Conservation (phyloP, 2,113 vertebrate genomes). For the Clarias batrachus region DNA sequence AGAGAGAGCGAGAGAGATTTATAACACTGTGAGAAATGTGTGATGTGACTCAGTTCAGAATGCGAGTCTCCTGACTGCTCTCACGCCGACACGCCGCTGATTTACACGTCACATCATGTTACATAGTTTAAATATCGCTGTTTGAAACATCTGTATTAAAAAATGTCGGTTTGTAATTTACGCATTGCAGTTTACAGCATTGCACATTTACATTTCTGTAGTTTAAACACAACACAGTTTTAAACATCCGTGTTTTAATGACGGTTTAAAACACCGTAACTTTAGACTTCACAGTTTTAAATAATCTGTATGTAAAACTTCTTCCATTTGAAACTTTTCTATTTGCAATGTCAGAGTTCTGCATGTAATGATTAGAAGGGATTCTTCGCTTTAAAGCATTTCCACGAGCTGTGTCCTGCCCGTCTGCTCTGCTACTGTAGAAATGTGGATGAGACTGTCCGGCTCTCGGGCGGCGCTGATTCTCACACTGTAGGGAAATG, state of each 20-base stretch:
- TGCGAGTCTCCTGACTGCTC: neutral
- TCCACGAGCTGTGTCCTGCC: too few species aligned
- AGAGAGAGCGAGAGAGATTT: neutral
- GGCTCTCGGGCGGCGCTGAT: neutral
- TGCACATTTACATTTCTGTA: too few species aligned
- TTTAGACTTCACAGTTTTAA: neutral
- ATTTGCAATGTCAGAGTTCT: neutral
- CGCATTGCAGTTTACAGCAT: neutral
- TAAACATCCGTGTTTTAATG: too few species aligned
- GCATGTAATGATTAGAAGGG: too few species aligned
- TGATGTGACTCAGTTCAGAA: neutral
- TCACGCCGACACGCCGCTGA: neutral
- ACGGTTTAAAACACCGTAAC: neutral
- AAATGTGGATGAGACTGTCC: neutral
- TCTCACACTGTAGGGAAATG: neutral
- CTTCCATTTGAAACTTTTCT: neutral
- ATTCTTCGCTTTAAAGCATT: too few species aligned
- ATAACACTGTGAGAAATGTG: constrained; percentile 12
- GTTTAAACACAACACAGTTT: neutral
- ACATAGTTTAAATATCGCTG: neutral
- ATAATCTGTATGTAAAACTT: neutral
- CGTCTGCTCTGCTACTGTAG: too few species aligned
- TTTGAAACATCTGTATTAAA: neutral
- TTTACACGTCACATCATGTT: neutral
- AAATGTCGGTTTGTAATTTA: too few species aligned